Conservation (phyloP, 2,888 invertebrate species). For the Lingula anatina region DNA sequence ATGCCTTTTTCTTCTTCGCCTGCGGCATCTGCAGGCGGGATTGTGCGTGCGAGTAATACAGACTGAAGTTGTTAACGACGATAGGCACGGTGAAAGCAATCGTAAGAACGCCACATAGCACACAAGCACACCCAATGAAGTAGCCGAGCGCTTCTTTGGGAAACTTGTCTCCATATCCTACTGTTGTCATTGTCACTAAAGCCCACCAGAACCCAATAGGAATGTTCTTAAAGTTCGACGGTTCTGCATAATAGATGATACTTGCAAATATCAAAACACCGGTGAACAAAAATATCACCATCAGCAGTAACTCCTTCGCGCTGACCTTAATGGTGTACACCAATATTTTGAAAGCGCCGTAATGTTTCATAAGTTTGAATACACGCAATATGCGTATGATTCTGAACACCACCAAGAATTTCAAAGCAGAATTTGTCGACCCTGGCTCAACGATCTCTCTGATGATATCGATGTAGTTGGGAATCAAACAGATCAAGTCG, state of each 20-base stretch:
- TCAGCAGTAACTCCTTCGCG: slow-evolving; percentile 45
- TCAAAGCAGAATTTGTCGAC: slow-evolving; percentile 27
- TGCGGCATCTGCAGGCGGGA: slow-evolving; percentile 42
- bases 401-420: slow-evolving; percentile 34
- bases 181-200: slow-evolving; percentile 51
- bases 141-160: slow-evolving; percentile 42
- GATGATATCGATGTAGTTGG: slow-evolving; percentile 39
- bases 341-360: slow-evolving; percentile 48
- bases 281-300: slow-evolving; percentile 46
- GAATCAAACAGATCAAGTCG: slow-evolving; percentile 43
- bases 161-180: slow-evolving; percentile 49
- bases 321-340: slow-evolving; percentile 48
- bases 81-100: slow-evolving; percentile 51
- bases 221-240: slow-evolving; percentile 44
- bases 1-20: slow-evolving; percentile 31
- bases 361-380: slow-evolving; percentile 52
- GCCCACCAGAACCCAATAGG: slow-evolving; percentile 52
- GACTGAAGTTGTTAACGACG: slow-evolving; percentile 48
- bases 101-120: slow-evolving; percentile 45
- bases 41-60: slow-evolving; percentile 49
- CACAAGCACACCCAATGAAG: slow-evolving; percentile 43
- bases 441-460: slow-evolving; percentile 23
- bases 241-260: slow-evolving; percentile 45
- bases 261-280: slow-evolving; percentile 50
- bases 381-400: slow-evolving; percentile 45